Evolutionary conservation across 2,113 vertebrate species (phyloP), one percentile per base, ranked within the genome.

Genomic region (Talpa occidentalis): DNA sequence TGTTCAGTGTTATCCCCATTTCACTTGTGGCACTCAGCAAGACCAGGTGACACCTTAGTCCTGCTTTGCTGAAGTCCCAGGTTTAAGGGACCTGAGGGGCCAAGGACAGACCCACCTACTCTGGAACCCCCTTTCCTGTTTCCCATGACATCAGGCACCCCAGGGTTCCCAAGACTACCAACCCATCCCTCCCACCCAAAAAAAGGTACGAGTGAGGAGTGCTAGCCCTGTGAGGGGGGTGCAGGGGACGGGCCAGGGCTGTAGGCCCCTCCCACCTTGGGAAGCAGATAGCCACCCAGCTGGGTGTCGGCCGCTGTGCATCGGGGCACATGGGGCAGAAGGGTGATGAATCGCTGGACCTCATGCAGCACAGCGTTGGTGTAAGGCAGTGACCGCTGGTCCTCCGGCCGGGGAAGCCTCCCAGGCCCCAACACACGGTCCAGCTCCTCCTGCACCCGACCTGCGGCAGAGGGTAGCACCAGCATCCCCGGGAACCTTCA

Each of bases 281-380:
- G 98, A 10, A 98, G 93, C 93, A 98, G 97, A 96, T 98, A 98
- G 87, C 98, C 97, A 2, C 97, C 97, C 93, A 99, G 98, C 67
- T 84, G 96, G 2, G 95, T 96, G 95, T 98, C 96, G 0, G 88
- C 92, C 0, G 97, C 70, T 0, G 98, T 97, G 93, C 97, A 97
- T 32, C 98, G 98, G 2, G 98, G 97, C 60, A 98, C 95, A 0
- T 98, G 97, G 6, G 98, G 98, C 93, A 98, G 95, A 3, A 99
- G 98, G 1, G 99, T 99, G 95, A 99, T 98, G 87, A 98, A 99
- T 88, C 99, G 98, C 97, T 99, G 99, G 79, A 99, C 98, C 97
- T 99, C 99, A 0, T 99, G 99, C 92, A 99, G 98, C 86, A 99
- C 99, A 0, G 99, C 99, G 0, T 98, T 98, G 2, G 99, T 99